phyloP scores from a whole-genome alignment of 1,140 invertebrate species.

The Drosophila ironensis region DNA sequence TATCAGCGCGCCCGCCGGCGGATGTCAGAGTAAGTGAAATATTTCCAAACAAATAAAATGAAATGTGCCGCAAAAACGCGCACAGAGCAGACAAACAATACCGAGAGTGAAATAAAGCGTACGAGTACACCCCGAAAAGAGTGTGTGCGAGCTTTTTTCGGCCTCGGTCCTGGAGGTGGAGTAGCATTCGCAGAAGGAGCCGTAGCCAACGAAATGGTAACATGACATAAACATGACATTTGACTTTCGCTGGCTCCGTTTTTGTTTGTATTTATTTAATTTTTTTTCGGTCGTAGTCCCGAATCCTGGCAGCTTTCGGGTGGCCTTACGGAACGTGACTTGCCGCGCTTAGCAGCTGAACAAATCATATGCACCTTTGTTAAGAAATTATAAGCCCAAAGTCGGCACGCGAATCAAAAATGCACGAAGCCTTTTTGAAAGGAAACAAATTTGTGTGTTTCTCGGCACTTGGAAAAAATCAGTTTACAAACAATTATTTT shows the following conservation, averaged over 20 bases:
- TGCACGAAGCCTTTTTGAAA: no score
- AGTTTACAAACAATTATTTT: background rate
- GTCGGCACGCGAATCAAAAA: conserved; percentile 72
- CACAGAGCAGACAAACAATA: conserved; percentile 43
- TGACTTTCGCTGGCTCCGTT: conserved; percentile 58
- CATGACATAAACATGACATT: conserved; percentile 81
- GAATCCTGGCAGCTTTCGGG: conserved; percentile 13
- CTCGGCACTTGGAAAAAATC: background rate
- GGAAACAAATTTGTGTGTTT: no score
- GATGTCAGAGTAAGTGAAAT: conserved; percentile 79
- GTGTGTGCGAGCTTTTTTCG: background rate
- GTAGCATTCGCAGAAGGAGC: conserved; percentile 1
- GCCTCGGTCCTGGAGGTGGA: no score
- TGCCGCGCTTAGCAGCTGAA: conserved; percentile 52
- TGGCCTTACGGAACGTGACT: conserved; percentile 57
- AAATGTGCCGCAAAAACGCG: conserved; percentile 53
- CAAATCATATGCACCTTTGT: conserved; percentile 79
- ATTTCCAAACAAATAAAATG: conserved; percentile 76
- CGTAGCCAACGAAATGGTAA: conserved; percentile 52
- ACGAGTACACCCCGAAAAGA: conserved; percentile 22
- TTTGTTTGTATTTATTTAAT: background rate
- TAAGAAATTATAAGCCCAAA: conserved; percentile 72
- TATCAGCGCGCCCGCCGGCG: conserved; percentile 48
- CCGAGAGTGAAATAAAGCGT: conserved; percentile 58
- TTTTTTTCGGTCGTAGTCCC: conserved; percentile 2